phyloP scores from a whole-genome alignment of 2,888 invertebrate species.

The Hirudinaria manillensis region DNA sequence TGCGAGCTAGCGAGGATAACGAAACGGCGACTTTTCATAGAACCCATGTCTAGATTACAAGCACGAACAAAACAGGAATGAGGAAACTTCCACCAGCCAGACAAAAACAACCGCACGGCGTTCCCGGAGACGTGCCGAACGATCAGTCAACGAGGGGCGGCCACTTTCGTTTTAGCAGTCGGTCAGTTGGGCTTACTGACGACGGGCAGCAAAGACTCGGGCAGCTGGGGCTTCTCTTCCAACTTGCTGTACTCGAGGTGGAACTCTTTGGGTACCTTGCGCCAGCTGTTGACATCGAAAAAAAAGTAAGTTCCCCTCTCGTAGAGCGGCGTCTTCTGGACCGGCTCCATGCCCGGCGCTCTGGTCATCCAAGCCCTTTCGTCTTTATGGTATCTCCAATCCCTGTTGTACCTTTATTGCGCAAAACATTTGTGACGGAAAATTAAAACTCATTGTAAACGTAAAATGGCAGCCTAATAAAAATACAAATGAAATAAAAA shows the following conservation, averaged over 20 bases:
- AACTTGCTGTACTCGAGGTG: slow-evolving; percentile 97
- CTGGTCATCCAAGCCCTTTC: slow-evolving; percentile 98
- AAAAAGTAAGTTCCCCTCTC: slow-evolving; percentile 98
- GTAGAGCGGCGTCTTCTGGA: slow-evolving; percentile 89
- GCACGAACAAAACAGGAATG: slow-evolving; percentile 4
- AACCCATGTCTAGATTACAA: neutral
- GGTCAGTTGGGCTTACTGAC: slow-evolving; percentile 12
- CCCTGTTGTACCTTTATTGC: slow-evolving; percentile 77
- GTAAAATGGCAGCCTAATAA: too few relatives aligned
- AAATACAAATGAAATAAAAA: too few relatives aligned
- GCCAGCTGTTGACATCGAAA: slow-evolving; percentile 97
- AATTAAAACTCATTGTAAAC: neutral
- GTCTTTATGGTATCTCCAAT: slow-evolving; percentile 98
- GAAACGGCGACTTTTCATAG: too few relatives aligned
- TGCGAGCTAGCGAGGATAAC: too few relatives aligned
- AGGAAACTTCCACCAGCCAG: slow-evolving; percentile 7
- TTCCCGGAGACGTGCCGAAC: slow-evolving; percentile 4
- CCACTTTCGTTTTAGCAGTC: neutral
- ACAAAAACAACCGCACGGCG: neutral
- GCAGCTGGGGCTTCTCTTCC: slow-evolving; percentile 73
- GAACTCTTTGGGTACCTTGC: slow-evolving; percentile 97
- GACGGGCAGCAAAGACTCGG: slow-evolving; percentile 34
- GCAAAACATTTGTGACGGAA: neutral
- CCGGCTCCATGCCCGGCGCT: slow-evolving; percentile 85
- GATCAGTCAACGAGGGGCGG: neutral